Evolutionary conservation across 1,140 invertebrate genomes (phyloP).

Genomic region (Planococcus citri): DNA sequence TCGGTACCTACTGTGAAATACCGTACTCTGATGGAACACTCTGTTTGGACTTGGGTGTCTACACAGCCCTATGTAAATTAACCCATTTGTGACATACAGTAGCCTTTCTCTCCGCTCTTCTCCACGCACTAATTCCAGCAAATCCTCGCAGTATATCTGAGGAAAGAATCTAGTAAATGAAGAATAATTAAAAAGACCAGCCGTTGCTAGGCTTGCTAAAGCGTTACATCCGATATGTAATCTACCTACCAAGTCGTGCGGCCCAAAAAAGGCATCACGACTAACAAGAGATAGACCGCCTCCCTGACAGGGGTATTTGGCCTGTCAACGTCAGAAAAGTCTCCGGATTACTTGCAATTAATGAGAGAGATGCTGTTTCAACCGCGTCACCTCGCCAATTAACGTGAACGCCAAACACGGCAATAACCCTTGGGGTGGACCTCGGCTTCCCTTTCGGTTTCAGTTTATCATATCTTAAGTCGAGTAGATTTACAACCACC

Average conservation of each 20-base stretch:
- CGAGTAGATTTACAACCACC: no score
- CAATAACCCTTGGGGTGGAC: not conserved
- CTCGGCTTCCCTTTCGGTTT: not conserved
- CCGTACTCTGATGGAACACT: no score
- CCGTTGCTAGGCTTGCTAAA: not conserved
- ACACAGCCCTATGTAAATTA: no score
- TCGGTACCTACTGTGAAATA: no score
- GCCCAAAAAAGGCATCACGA: not conserved
- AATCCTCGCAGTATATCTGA: no score
- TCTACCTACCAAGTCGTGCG: not conserved
- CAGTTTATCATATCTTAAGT: not conserved
- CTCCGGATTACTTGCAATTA: constrained; percentile 14
- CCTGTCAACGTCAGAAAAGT: not conserved
- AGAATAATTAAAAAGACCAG: not conserved
- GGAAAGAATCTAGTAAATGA: not conserved
- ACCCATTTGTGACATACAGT: no score
- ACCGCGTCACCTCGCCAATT: constrained; percentile 16
- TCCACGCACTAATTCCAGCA: no score
- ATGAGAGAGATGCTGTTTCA: not conserved
- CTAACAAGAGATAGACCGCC: not conserved
- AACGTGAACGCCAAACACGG: not conserved
- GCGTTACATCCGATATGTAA: not conserved
- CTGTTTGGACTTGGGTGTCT: no score
- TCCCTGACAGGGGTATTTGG: not conserved
- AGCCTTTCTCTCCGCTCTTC: no score